Base-by-base conservation (phyloP, 2,113 vertebrate species). In the Otus sunia region DNA sequence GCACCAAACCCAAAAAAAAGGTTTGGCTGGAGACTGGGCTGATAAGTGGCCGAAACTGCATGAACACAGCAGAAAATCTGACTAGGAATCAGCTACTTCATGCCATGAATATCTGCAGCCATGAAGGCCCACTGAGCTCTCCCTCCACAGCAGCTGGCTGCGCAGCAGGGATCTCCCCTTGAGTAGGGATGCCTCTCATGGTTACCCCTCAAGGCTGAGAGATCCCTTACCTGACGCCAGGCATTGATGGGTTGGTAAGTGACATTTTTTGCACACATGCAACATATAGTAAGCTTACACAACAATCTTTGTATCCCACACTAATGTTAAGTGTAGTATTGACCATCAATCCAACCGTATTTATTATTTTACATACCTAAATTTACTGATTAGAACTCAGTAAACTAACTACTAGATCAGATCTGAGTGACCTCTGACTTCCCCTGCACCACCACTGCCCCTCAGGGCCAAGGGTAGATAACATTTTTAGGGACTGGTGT, bases 151-250 rank as follows among this genome's bases (percentile, higher is more conserved):
- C 72, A 47, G 19, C 25, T 16, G 29, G 68, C 56, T 55, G 66
- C 1, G 1, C 0, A 1, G 34, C 6, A 3, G 34, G 15, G 25
- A 56, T 15, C 29, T 30, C 21, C 36, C 19, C 36, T 41, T 26
- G 22, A 11, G 26, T 2, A 53, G 55, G 58, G 80, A 41, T 5
- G 3, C 20, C 43, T 36, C 36, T 36, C 36, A 15, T 26, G 49
- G 47, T 63, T 15, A 39, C 10, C 20, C 41, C 41, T 36, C 4
- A 1, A 26, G 34, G 34, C 13, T 39, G 25, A 34, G 9, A 68
- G 39, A 62, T 21, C n/a, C 39, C 71, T 41, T 20, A 59, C 34
- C 50, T 60, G 68, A 26, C 39, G 55, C 9, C 39, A 71, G 73
- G 27, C 26, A 21, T 2, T 3, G 3, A 27, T 5, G 39, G 20